A percentile compares a stretch with the other conserved stretches of the same genome.
phyloP scores from a whole-genome alignment of 2,888 invertebrate species.

The Galeopsomyia nigrocyanea region DNA sequence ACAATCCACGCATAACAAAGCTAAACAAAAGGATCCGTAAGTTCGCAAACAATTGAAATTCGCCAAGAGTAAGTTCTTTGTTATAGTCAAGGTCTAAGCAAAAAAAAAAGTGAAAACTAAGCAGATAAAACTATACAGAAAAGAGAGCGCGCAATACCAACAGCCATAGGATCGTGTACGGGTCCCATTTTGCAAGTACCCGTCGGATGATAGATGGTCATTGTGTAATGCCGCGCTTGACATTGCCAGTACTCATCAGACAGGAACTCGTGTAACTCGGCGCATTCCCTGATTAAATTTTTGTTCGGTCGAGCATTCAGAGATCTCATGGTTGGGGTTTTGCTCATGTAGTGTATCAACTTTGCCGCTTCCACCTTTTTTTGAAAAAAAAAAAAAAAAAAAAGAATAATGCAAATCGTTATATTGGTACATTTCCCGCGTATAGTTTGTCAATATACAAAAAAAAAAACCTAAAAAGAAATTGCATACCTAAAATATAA shows the following conservation, averaged over 20 bases:
- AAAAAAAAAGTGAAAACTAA: neutral
- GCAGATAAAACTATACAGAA: neutral
- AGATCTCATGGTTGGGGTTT: constrained; percentile 74
- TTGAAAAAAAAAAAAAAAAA: constrained; percentile 64
- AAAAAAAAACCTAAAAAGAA: too few relatives aligned
- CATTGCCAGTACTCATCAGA: constrained; percentile 86
- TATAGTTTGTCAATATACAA: too few relatives aligned
- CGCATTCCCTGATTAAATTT: constrained; percentile 78
- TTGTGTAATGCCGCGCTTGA: constrained; percentile 79
- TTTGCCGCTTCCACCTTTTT: constrained; percentile 80
- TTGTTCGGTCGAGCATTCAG: constrained; percentile 77
- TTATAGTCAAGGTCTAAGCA: neutral
- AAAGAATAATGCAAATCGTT: neutral
- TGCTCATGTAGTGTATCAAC: constrained; percentile 74
- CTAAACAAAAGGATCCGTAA: too few relatives aligned
- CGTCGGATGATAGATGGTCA: constrained; percentile 86
- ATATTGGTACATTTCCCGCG: neutral
- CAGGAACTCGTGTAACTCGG: constrained; percentile 71
- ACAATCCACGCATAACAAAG: too few relatives aligned
- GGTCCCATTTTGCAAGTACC: constrained; percentile 89
- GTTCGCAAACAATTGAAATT: neutral
- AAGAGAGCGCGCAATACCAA: constrained; percentile 59
- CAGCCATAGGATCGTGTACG: constrained; percentile 72
- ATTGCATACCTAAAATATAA: too few relatives aligned
- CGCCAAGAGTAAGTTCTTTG: neutral